Evolutionary conservation across 2,113 vertebrate genomes (phyloP).

Genomic region (Megaptera novaeangliae): DNA sequence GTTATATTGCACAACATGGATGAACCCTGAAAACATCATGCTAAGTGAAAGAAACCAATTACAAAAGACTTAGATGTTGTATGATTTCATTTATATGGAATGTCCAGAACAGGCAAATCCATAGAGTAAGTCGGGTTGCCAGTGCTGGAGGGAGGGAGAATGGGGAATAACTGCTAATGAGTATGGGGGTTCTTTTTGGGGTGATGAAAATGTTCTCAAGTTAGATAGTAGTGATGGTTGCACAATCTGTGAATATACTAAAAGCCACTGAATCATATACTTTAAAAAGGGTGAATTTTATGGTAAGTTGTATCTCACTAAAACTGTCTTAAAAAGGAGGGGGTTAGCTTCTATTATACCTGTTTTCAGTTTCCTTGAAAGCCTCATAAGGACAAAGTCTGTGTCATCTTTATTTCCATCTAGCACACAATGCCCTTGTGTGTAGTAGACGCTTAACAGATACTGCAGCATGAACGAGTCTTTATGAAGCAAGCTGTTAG

Average conservation of each 20-base stretch:
- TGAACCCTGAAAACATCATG: background rate
- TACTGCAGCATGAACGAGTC: background rate
- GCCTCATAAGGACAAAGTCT: background rate
- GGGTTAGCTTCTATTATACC: too few species aligned
- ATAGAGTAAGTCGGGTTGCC: background rate
- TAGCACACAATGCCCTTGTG: background rate
- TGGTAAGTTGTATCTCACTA: background rate
- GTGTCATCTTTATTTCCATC: background rate
- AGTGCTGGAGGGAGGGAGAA: background rate
- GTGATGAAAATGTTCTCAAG: background rate
- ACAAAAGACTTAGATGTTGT: background rate
- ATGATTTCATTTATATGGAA: background rate
- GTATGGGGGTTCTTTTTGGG: background rate
- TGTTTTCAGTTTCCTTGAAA: background rate
- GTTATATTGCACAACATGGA: background rate
- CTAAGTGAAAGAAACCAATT: background rate
- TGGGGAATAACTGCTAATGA: background rate
- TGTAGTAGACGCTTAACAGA: background rate
- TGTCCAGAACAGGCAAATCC: background rate
- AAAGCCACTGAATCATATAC: background rate
- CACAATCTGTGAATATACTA: background rate
- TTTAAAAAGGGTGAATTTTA: background rate
- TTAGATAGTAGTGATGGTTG: background rate
- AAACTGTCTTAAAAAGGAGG: background rate
- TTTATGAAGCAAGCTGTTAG: background rate